Evolutionary conservation across 2,888 invertebrate genomes (phyloP), one percentile per base, ranked within the genome.

Genomic region (Charanyca ferruginea): DNA sequence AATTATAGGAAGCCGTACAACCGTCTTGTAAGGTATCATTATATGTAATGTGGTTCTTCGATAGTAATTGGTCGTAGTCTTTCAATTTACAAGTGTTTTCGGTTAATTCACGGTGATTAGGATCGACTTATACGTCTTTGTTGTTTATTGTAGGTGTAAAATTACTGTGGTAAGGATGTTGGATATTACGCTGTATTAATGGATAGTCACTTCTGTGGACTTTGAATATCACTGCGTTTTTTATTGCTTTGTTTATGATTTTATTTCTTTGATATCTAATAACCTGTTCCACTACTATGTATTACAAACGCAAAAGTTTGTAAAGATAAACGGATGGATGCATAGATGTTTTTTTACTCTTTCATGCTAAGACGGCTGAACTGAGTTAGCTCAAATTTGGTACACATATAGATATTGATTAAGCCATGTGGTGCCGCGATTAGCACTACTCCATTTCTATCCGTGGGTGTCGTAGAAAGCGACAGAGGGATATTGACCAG

Each of bases 1-100:
- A 74, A 76, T 81, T 78, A 72, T 66, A 65, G 57, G 76, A 83
- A 68, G 32, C 82, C 78, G 5, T 77, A 81, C 49, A 69, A 58
- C 22, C 2, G 45, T 28, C 45, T 69, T 63, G 66, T 76, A 75
- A 61, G 75, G 72, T 53, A 68, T 80, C 69, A 77, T 66, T 70
- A 78, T 23, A 48, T 58, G 53, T 48, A 67, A 66, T 70, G 16
- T 28, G 66, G n/a, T 25, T 22, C 28, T 35, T 51, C 16, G 45
- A 3, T 58, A 44, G 66, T 73, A 67, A 82, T 80, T 79, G 80
- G 47, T 54, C 28, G 57, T 65, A 60, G 35, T 45, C 57, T 73
- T 69, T 47, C 58, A 69, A 70, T 79, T 69, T 72, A 79, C 58
- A 65, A 68, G 61, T 65, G 62, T 69, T 77, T 58, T 69, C 48